Conservation (phyloP, 2,113 vertebrate genomes). For the Paraplagusia blochii region DNA sequence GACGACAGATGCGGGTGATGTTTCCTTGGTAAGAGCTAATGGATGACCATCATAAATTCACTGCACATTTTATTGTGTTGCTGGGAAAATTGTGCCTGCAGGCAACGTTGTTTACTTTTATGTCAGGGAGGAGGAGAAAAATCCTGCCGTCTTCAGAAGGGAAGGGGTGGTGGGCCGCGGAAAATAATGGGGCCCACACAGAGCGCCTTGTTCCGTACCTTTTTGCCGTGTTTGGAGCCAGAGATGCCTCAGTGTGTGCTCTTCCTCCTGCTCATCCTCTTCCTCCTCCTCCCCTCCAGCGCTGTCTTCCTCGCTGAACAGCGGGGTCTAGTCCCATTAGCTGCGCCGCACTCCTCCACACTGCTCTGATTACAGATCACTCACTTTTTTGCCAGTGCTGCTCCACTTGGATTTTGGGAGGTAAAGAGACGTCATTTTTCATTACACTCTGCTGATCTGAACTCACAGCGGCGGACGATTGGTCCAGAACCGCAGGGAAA, state of each 20-base stretch:
- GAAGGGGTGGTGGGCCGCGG: conserved; percentile 70
- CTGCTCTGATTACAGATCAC: conserved; percentile 64
- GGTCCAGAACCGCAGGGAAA: background rate
- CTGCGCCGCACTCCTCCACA: conserved; percentile 57
- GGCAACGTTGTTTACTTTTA: conserved; percentile 99
- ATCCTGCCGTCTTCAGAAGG: conserved; percentile 91
- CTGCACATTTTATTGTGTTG: conserved; percentile 99
- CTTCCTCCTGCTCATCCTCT: conserved; percentile 53
- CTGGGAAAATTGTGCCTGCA: conserved; percentile 99
- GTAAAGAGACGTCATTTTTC: conserved; percentile 65
- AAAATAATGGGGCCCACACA: conserved; percentile 70
- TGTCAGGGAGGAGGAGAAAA: conserved; percentile 95
- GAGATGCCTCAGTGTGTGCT: conserved; percentile 63
- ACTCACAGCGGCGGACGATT: conserved; percentile 28
- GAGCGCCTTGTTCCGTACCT: conserved; percentile 78
- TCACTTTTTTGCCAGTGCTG: conserved; percentile 60
- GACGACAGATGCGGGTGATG: conserved; percentile 99
- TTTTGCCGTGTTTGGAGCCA: conserved; percentile 70
- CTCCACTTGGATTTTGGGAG: conserved; percentile 59
- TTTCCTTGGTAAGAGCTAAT: conserved; percentile 99
- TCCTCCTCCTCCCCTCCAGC: conserved; percentile 66
- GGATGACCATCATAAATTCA: conserved; percentile 99
- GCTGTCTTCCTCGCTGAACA: conserved; percentile 67
- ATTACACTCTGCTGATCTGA: conserved; percentile 54
- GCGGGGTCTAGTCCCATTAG: conserved; percentile 66